Evolutionary conservation across 1,140 invertebrate species (phyloP).

Genomic region (Eulimnadia texana): DNA sequence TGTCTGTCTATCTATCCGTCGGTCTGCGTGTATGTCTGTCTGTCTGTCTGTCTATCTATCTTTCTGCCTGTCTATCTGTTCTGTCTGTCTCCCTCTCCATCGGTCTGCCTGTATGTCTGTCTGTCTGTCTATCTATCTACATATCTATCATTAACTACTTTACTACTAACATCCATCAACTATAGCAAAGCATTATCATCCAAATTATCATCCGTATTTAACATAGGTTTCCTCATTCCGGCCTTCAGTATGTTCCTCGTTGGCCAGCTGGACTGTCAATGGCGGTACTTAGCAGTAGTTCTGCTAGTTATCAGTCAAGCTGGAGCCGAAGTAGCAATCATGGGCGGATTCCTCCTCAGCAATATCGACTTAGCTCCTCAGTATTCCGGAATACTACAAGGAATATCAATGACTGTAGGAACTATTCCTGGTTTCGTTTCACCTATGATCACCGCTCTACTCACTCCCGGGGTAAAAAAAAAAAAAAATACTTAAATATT

Average conservation of each 20-base stretch:
- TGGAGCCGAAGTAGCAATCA: constrained; percentile 21
- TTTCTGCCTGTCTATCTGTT: too few species aligned
- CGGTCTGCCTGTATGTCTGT: too few species aligned
- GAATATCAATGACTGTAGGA: constrained; percentile 28
- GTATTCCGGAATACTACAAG: constrained; percentile 23
- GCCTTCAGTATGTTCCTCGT: constrained; percentile 17
- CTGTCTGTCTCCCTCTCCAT: too few species aligned
- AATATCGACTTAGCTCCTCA: constrained; percentile 24
- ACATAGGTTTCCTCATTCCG: constrained; percentile 19
- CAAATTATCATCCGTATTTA: too few species aligned
- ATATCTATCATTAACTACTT: too few species aligned
- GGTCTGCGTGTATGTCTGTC: too few species aligned
- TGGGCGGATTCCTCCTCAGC: constrained; percentile 26
- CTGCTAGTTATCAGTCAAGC: constrained; percentile 19
- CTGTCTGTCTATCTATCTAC: too few species aligned
- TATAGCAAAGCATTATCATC: constrained; percentile 10
- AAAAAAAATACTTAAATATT: not conserved
- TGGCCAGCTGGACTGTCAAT: constrained; percentile 16
- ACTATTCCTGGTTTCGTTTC: constrained; percentile 25
- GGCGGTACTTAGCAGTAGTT: constrained; percentile 19
- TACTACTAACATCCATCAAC: constrained; percentile 1
- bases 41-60: too few species aligned
- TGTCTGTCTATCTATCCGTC: too few species aligned
- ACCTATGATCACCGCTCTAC: constrained; percentile 20
- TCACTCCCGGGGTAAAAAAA: constrained; percentile 22